Percentiles rank a stretch among this genome's conserved stretches.
phyloP scores from a whole-genome alignment of 2,797 vertebrate species.

The Halcyon leucocephala region DNA sequence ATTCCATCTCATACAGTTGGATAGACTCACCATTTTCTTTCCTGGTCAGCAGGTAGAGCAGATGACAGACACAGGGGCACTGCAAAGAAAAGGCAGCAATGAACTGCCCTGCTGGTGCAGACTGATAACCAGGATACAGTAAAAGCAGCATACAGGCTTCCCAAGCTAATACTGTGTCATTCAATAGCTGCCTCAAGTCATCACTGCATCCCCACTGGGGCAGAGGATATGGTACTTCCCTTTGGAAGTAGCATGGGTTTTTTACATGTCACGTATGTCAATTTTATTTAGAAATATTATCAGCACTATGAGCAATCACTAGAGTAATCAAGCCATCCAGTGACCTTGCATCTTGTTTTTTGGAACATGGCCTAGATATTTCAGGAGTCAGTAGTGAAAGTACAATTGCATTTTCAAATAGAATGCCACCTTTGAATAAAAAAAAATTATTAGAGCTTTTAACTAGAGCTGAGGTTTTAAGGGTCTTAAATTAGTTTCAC shows the following conservation, averaged over 20 bases:
- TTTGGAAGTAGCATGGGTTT: neutral
- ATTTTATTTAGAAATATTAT: neutral
- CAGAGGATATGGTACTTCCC: neutral
- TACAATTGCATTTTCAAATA: neutral
- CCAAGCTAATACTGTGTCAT: neutral
- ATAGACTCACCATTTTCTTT: constrained; percentile 88
- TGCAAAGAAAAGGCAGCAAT: constrained; percentile 73
- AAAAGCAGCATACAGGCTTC: neutral
- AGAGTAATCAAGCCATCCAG: neutral
- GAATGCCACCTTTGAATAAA: neutral
- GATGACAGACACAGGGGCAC: constrained; percentile 91
- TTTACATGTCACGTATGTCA: neutral
- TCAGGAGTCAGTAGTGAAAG: neutral
- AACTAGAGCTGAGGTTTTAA: neutral
- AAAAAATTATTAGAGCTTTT: neutral
- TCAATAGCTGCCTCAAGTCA: neutral
- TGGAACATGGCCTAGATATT: neutral
- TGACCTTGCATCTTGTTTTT: neutral
- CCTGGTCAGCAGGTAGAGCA: constrained; percentile 92
- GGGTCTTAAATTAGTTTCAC: neutral
- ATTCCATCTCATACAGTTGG: neutral
- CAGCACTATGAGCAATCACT: neutral
- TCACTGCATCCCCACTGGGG: neutral
- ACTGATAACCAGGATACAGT: neutral
- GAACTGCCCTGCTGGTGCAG: neutral